phyloP scores from a whole-genome alignment of 2,113 vertebrate genomes.

The Symphodus melops region DNA sequence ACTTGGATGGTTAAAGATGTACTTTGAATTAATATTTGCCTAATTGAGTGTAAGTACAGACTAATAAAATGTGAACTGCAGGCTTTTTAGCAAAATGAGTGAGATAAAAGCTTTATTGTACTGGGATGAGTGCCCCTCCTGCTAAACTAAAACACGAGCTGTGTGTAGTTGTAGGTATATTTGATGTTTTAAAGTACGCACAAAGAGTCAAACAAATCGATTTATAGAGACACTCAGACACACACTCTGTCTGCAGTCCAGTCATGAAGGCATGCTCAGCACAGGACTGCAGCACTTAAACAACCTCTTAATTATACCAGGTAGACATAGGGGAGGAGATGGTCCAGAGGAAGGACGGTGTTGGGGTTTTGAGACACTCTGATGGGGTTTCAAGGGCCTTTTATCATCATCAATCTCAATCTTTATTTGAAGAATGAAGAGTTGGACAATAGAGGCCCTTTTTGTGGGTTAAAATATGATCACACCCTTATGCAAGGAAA shows the following conservation, averaged over 20 bases:
- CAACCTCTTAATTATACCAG: slow-evolving; percentile 33
- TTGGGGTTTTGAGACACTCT: slow-evolving; percentile 16
- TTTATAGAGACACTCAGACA: not conserved
- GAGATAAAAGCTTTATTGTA: slow-evolving; percentile 45
- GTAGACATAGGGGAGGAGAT: slow-evolving; percentile 51
- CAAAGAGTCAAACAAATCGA: not conserved
- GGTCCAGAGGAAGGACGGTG: slow-evolving; percentile 11
- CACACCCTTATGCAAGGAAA: slow-evolving; percentile 11
- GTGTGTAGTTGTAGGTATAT: not conserved
- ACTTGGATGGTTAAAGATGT: not conserved
- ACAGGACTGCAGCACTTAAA: not conserved
- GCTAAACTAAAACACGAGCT: slow-evolving; percentile 3
- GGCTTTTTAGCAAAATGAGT: not conserved
- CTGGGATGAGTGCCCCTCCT: slow-evolving; percentile 23
- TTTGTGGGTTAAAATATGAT: slow-evolving; percentile 15
- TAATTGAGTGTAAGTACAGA: not conserved
- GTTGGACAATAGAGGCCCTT: slow-evolving; percentile 18
- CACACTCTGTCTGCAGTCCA: slow-evolving; percentile 11
- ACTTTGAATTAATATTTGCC: not conserved
- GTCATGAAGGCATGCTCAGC: slow-evolving; percentile 26
- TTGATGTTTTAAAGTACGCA: slow-evolving; percentile 6
- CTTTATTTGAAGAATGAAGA: slow-evolving; percentile 37
- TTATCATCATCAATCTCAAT: too few relatives aligned
- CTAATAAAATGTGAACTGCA: slow-evolving; percentile 19
- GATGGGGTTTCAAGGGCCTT: slow-evolving; percentile 37